Percentiles rank a stretch among this genome's conserved stretches.
phyloP scores from a whole-genome alignment of 2,113 vertebrate species.

The Xerus inauris region DNA sequence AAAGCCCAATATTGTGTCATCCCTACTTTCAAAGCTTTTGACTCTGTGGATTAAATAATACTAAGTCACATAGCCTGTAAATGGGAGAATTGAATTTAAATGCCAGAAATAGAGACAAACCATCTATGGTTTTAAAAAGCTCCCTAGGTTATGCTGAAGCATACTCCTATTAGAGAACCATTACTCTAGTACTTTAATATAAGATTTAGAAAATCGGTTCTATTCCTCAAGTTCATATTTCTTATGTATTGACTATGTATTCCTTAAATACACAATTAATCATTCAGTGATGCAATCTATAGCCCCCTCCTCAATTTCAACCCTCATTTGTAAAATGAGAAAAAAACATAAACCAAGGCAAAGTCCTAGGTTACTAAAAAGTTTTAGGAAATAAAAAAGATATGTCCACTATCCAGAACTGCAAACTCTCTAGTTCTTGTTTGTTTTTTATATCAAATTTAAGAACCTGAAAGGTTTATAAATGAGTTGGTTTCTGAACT shows the following conservation, averaged over 20 bases:
- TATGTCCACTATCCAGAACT: neutral
- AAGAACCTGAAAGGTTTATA: neutral
- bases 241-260: no score
- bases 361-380: constrained; percentile 22
- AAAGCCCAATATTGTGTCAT: neutral
- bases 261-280: neutral
- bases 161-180: neutral
- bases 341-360: constrained; percentile 43
- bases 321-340: constrained; percentile 7
- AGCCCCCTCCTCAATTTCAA: neutral
- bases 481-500: neutral
- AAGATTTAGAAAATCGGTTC: constrained; percentile 1
- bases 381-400: neutral
- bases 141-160: neutral
- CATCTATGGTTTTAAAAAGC: neutral
- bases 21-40: neutral
- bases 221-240: neutral
- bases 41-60: neutral
- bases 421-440: neutral
- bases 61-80: neutral
- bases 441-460: neutral
- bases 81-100: neutral
- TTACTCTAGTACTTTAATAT: neutral
- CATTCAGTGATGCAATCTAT: neutral
- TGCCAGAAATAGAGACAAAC: neutral